phyloP scores from a whole-genome alignment of 2,888 invertebrate species.

The Apamea crenata region DNA sequence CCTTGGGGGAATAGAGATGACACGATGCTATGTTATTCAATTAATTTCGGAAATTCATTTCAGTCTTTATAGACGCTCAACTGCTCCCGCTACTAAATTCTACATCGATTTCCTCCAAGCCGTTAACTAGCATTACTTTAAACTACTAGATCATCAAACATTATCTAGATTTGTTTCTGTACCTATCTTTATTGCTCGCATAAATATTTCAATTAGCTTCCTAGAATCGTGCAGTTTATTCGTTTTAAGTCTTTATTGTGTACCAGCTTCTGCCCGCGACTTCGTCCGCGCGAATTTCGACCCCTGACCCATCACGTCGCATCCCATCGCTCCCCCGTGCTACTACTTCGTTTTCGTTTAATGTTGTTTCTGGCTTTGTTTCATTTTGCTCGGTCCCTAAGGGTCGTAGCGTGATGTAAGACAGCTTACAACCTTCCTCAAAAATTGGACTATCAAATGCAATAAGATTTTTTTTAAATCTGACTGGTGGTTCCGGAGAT shows the following conservation, averaged over 20 bases:
- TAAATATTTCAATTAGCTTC: constrained; percentile 46
- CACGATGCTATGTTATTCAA: neutral
- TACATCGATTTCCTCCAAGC: constrained; percentile 22
- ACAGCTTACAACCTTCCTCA: too few species aligned
- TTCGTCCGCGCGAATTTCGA: too few species aligned
- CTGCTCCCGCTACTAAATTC: neutral
- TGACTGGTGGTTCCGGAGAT: too few species aligned
- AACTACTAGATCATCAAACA: constrained; percentile 41
- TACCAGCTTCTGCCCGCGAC: too few species aligned
- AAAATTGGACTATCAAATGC: too few species aligned
- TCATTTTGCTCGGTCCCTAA: too few species aligned
- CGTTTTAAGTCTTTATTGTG: neutral
- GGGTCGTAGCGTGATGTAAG: too few species aligned
- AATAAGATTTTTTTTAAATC: too few species aligned
- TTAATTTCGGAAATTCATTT: neutral
- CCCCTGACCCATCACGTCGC: too few species aligned
- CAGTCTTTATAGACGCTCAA: constrained; percentile 9
- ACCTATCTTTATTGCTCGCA: constrained; percentile 30
- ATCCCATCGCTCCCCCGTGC: too few species aligned
- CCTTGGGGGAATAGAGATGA: neutral
- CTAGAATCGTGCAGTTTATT: constrained; percentile 28
- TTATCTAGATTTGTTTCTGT: constrained; percentile 39
- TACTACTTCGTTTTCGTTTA: too few species aligned
- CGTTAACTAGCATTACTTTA: constrained; percentile 33
- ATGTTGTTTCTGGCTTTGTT: too few species aligned